phyloP scores from a whole-genome alignment of 2,888 invertebrate genomes.

The Microchrysa polita region DNA sequence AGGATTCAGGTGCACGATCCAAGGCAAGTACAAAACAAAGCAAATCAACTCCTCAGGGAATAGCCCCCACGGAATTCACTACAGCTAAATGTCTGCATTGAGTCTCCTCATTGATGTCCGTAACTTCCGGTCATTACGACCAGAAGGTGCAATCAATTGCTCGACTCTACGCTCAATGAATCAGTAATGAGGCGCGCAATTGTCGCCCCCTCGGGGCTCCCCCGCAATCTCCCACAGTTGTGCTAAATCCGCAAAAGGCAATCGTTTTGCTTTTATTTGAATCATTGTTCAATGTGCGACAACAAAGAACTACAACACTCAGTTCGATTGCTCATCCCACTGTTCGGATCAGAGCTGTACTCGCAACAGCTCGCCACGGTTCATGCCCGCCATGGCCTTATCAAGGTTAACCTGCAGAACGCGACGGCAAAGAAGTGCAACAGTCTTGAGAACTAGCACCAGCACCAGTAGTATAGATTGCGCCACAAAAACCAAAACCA shows the following conservation, averaged over 20 bases:
- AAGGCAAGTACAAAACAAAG: slow-evolving; percentile 62
- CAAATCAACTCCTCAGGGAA: no score
- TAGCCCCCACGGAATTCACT: no score
- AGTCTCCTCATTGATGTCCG: background rate
- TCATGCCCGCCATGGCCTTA: slow-evolving; percentile 18
- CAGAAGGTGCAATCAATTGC: background rate
- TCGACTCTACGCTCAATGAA: slow-evolving; percentile 20
- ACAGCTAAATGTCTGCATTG: background rate
- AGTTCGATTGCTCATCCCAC: background rate
- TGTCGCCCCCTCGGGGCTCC: background rate
- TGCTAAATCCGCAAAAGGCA: background rate
- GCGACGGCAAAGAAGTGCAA: background rate
- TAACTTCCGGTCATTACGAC: slow-evolving; percentile 15
- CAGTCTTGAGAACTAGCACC: no score
- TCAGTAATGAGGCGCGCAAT: slow-evolving; percentile 12
- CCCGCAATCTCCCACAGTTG: background rate
- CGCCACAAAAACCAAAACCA: no score
- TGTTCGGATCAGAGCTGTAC: background rate
- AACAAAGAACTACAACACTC: background rate
- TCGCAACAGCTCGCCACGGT: background rate
- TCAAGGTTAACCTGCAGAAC: slow-evolving; percentile 30
- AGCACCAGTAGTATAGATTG: slow-evolving; percentile 20
- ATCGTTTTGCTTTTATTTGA: slow-evolving; percentile 17
- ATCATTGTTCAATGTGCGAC: background rate
- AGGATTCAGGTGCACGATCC: slow-evolving; percentile 67